These are phyloP conservation scores for Agriopis leucophaearia DNA, from an alignment of 2,888 invertebrate species.

Conservation along the genomic window DNA sequence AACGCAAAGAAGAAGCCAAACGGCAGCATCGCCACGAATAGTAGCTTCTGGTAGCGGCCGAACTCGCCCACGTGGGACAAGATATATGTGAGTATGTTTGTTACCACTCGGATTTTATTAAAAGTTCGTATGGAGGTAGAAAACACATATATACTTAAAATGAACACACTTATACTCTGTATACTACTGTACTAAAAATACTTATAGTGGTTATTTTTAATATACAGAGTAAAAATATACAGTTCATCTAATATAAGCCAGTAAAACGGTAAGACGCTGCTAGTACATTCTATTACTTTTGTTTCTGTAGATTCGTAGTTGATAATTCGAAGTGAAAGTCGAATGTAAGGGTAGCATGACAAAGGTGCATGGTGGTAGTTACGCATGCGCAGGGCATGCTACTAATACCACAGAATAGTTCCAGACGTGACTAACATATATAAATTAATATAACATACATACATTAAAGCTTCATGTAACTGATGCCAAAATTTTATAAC, in stretches of 20 bases:
- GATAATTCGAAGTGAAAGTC: conserved; percentile 26
- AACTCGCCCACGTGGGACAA: conserved; percentile 74
- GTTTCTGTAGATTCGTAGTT: conserved; percentile 8
- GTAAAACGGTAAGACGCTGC: no score
- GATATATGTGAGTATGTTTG: conserved; percentile 34
- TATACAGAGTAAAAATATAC: no score
- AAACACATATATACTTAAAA: no score
- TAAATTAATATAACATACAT: background rate
- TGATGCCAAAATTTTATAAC: no score
- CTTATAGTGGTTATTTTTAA: no score
- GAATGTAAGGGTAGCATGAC: conserved; percentile 33
- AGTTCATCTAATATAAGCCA: no score
- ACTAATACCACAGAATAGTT: conserved; percentile 1
- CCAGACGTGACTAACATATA: conserved; percentile 11
- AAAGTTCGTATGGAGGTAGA: no score
- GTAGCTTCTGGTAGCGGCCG: conserved; percentile 73
- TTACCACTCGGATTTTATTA: no score
- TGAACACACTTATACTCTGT: no score
- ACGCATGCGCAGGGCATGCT: conserved; percentile 30
- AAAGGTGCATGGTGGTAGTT: conserved; percentile 22
- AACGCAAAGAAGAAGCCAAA: conserved; percentile 77
- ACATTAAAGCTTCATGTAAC: conserved; percentile 4
- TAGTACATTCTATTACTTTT: background rate
- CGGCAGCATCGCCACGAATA: conserved; percentile 73
- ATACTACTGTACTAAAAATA: no score